Evolutionary conservation across 1,140 invertebrate genomes (phyloP).

Genomic region (Seison nebaliae): DNA sequence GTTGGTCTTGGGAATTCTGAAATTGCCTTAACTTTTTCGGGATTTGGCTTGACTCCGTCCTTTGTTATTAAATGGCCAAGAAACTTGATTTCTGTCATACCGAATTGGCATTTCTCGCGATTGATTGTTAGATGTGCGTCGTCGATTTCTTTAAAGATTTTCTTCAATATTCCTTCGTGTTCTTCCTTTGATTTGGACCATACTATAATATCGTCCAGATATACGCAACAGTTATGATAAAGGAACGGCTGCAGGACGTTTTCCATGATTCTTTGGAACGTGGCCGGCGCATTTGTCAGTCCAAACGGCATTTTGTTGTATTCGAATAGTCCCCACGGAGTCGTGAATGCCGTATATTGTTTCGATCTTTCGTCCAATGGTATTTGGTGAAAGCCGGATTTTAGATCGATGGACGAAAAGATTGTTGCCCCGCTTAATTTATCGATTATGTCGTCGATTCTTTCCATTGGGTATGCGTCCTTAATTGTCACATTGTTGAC

Average conservation of each 20-base stretch:
- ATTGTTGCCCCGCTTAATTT: not conserved
- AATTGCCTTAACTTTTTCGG: constrained; percentile 15
- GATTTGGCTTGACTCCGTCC: constrained; percentile 11
- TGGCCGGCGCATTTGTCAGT: constrained; percentile 15
- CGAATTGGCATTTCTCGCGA: constrained; percentile 23
- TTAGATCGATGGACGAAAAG: constrained; percentile 16
- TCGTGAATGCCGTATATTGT: constrained; percentile 17
- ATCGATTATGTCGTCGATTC: constrained; percentile 8
- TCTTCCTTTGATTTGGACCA: constrained; percentile 19
- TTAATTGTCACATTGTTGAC: not conserved
- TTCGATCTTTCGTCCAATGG: constrained; percentile 16
- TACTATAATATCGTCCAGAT: constrained; percentile 31
- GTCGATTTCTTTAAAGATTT: constrained; percentile 20
- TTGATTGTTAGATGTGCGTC: constrained; percentile 25
- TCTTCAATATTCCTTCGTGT: constrained; percentile 21
- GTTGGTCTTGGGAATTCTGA: constrained; percentile 14
- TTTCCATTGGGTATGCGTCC: constrained; percentile 2
- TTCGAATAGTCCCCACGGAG: constrained; percentile 16
- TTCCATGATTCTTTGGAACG: constrained; percentile 20
- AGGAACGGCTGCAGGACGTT: constrained; percentile 18
- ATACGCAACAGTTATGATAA: constrained; percentile 20
- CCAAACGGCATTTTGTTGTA: constrained; percentile 20
- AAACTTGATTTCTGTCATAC: constrained; percentile 5
- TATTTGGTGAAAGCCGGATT: constrained; percentile 20
- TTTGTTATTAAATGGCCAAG: constrained; percentile 14